Base-by-base conservation (phyloP, 2,113 vertebrate species). In the Anguilla rostrata region DNA sequence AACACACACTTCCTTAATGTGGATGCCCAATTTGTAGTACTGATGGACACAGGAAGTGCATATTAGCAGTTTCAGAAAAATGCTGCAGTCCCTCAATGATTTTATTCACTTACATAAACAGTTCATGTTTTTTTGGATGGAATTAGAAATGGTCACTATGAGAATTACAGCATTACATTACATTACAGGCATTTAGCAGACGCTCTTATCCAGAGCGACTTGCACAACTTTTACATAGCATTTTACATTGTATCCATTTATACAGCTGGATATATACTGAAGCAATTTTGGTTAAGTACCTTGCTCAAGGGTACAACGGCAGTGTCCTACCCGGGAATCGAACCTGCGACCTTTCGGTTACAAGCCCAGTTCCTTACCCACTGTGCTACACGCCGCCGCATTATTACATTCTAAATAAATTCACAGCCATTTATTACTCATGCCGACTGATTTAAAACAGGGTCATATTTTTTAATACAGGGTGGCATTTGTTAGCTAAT, bases 331-430 rank as follows among this genome's bases (percentile, higher is more conserved):
- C n/a, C n/a, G n/a, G n/a, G n/a, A n/a, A n/a, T n/a, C n/a, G n/a
- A n/a, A n/a, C n/a, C n/a, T n/a, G n/a, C n/a, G n/a, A n/a, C n/a
- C n/a, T n/a, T n/a, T n/a, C n/a, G n/a, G n/a, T n/a, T n/a, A n/a
- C n/a, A n/a, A n/a, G n/a, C n/a, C n/a, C n/a, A n/a, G n/a, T n/a
- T n/a, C n/a, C n/a, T n/a, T n/a, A n/a, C n/a, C n/a, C n/a, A n/a
- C n/a, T n/a, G n/a, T n/a, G n/a, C n/a, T n/a, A n/a, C n/a, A n/a
- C n/a, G n/a, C n/a, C n/a, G n/a, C n/a, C n/a, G n/a, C n/a, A n/a
- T 85, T 41, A 82, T 49, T 82, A 85, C 66, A 39, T 49, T 78
- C 41, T 84, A 82, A 81, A 84, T 80, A 87, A 66, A 86, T 88
- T 82, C 81, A 82, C n/a, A 43, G 83, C 80, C 82, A 89, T 86